Evolutionary conservation across 2,797 vertebrate genomes (phyloP).

Genomic region (Uromys caudimaculatus): DNA sequence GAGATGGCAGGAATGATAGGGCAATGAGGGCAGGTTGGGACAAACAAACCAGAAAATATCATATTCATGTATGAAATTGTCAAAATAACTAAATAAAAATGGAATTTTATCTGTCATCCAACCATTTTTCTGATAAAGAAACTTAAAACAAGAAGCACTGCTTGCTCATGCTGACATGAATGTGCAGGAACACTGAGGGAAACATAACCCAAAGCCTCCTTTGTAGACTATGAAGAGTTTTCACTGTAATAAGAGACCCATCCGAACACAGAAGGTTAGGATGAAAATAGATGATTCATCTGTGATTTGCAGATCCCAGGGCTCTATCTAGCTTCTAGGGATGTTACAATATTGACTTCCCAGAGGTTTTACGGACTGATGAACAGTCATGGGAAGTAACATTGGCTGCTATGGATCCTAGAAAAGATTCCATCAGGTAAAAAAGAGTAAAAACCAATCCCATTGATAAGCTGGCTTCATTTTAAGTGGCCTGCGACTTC

Average conservation of each 20-base stretch:
- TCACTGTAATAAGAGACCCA: not conserved
- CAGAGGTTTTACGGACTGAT: conserved; percentile 22
- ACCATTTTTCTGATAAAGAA: conserved; percentile 8
- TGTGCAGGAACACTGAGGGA: not conserved
- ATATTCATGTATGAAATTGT: not conserved
- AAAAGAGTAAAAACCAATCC: conserved; percentile 35
- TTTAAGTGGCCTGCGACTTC: conserved; percentile 15
- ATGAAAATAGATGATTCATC: not conserved
- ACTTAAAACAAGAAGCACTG: not conserved
- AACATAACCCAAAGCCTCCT: not conserved
- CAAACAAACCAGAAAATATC: not conserved
- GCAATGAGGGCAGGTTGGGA: not conserved
- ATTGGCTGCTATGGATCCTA: not conserved
- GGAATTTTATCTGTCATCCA: not conserved
- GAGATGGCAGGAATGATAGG: not conserved
- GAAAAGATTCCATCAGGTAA: conserved; percentile 19
- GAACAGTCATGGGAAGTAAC: conserved; percentile 14
- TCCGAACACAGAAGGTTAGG: not conserved
- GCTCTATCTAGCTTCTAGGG: not conserved
- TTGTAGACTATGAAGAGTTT: not conserved
- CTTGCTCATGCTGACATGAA: not conserved
- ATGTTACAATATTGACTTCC: not conserved
- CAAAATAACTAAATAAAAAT: not conserved
- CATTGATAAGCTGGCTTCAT: conserved; percentile 2
- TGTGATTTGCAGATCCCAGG: not conserved